These are phyloP conservation scores for Sebastes steindachneri DNA, from an alignment of 2,797 vertebrate genomes.

Conservation along the genomic window DNA sequence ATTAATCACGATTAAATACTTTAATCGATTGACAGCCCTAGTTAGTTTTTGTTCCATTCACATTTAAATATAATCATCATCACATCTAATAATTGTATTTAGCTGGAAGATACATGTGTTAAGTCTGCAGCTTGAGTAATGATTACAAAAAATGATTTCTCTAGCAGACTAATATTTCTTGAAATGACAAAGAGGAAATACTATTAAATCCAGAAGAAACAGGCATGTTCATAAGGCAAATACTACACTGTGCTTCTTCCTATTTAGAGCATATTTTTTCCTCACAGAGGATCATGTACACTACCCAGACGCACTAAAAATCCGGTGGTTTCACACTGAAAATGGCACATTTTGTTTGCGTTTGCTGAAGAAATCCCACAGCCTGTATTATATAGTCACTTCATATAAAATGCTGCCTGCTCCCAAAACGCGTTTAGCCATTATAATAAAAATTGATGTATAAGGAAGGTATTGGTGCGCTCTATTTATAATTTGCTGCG, in stretches of 20 bases:
- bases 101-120: too few species aligned
- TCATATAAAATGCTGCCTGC: neutral
- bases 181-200: neutral
- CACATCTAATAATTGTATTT: neutral
- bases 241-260: neutral
- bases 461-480: slow-evolving; percentile 12
- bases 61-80: slow-evolving; percentile 7
- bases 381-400: too few species aligned
- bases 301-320: too few species aligned
- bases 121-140: neutral
- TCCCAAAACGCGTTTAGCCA: neutral
- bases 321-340: too few species aligned
- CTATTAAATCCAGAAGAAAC: neutral
- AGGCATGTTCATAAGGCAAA: neutral
- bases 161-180: neutral
- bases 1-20: too few species aligned
- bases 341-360: neutral
- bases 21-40: too few species aligned
- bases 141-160: neutral
- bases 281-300: slow-evolving; percentile 1
- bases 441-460: neutral
- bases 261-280: neutral
- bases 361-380: neutral
- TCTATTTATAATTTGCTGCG: slow-evolving; percentile 58
- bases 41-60: slow-evolving; percentile 4